Base-by-base conservation (phyloP, 2,888 invertebrate genomes). In the Calliphora vomitoria region DNA sequence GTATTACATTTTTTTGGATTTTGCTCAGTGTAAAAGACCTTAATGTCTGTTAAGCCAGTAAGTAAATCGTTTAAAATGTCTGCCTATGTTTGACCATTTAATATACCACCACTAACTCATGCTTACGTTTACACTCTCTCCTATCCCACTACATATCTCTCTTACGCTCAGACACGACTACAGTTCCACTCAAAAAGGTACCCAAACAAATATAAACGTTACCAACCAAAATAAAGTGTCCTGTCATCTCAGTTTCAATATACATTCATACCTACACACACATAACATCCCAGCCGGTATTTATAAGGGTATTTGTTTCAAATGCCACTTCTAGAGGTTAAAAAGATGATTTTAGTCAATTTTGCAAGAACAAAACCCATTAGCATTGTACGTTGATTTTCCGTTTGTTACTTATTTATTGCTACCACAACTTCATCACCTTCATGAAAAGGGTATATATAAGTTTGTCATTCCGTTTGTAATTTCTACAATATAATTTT, bases 141-240 rank as follows among this genome's bases (percentile, higher is more conserved):
- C 8, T 25, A 38, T 38, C 47, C n/a, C 4, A 44, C 44, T 4
- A 0, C 6, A 0, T 8, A 0, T 8, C 3, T 11, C 6, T 20
- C 25, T 6, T 25, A 53, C 41, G 41, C 10, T 11, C 11, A 35
- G 13, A 11, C 5, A 50, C 58, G 25, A 69, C 18, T 38, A 69
- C 35, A 69, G 25, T 15, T 72, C 72, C 64, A 31, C 25, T 58
- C 20, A 50, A 68, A 68, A 82, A 20, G 11, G 13, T n/a, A 64
- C 13, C 35, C 55, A 25, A 6, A 20, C 71, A 20, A 72, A 55
- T 31, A 47, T 31, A 72, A 25, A 68, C 20, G 58, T 75, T 72
- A 35, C 71, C 76, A 75, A 68, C 71, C 72, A 84, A 85, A 85
- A 82, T 87, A 85, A 87, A 85, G 82, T 87, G 74, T 74, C 74